A percentile compares a stretch with the other conserved stretches of the same genome.
Conservation (phyloP, 2,797 vertebrate species). For the Rhinoraja longicauda region DNA sequence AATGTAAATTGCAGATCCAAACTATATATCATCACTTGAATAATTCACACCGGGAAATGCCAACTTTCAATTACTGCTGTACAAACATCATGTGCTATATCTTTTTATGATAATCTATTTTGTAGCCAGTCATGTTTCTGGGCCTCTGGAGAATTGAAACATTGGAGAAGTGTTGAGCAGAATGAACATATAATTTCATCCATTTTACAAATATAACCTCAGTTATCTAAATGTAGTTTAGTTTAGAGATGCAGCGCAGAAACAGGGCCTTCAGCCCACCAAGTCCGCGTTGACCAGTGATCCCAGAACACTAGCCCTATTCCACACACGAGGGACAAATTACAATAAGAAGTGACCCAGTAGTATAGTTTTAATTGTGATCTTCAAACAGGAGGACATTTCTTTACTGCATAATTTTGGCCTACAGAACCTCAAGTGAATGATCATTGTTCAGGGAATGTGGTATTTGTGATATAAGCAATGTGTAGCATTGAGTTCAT, state of each 20-base stretch:
- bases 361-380: not conserved
- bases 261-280: too few species aligned
- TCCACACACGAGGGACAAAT: too few species aligned
- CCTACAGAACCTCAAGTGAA: not conserved
- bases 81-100: not conserved
- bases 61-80: not conserved
- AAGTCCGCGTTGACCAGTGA: too few species aligned
- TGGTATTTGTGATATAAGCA: not conserved
- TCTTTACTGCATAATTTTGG: not conserved
- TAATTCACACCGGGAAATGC: not conserved
- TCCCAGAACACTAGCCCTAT: too few species aligned
- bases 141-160: not conserved
- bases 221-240: too few species aligned
- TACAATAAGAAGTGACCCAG: not conserved
- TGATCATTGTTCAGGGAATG: not conserved
- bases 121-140: not conserved
- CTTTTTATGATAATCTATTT: not conserved
- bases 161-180: not conserved
- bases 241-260: too few species aligned
- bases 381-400: not conserved
- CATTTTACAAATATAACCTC: not conserved
- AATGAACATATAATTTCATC: not conserved
- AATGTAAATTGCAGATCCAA: not conserved
- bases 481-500: too few species aligned
- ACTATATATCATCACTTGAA: not conserved